phyloP scores from a whole-genome alignment of 1,140 invertebrate species.

The Drosophila lowei region DNA sequence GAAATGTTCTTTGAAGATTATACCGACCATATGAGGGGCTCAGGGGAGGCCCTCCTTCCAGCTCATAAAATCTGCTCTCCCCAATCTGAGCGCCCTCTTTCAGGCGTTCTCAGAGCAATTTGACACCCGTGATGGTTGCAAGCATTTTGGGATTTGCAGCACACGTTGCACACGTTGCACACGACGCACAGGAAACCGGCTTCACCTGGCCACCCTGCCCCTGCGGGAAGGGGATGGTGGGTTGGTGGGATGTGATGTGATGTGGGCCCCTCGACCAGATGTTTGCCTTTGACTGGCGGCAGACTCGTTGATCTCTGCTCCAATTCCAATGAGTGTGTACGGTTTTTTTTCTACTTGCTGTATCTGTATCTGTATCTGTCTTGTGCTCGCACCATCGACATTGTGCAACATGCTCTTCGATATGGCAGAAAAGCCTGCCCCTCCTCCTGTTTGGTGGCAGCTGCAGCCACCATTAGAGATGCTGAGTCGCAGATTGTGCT shows the following conservation, averaged over 20 bases:
- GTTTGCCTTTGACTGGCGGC: constrained; percentile 56
- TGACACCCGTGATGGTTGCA: constrained; percentile 35
- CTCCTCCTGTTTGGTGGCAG: constrained; percentile 34
- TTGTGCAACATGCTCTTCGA: constrained; percentile 68
- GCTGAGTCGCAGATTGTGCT: constrained; percentile 54
- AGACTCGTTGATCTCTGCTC: constrained; percentile 75
- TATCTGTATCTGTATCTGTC: constrained; percentile 35
- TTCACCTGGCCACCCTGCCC: constrained; percentile 40
- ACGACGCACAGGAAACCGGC: constrained; percentile 62
- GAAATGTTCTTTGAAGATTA: constrained; percentile 2
- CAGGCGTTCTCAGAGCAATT: constrained; percentile 24
- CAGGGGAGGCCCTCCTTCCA: constrained; percentile 13
- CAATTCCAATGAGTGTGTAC: constrained; percentile 56
- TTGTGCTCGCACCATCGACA: constrained; percentile 45
- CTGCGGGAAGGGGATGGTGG: neutral
- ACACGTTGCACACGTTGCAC: constrained; percentile 13
- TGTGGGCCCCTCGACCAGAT: constrained; percentile 39
- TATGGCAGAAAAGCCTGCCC: constrained; percentile 39
- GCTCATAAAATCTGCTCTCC: constrained; percentile 23
- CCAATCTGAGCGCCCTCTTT: neutral
- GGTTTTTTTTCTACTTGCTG: neutral
- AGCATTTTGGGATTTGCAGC: constrained; percentile 26
- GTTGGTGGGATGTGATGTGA: neutral
- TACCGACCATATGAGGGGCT: neutral
- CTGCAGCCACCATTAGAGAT: constrained; percentile 42